Evolutionary conservation across 2,888 invertebrate genomes (phyloP), one percentile per base, ranked within the genome.

Genomic region (Lithophane leautieri): DNA sequence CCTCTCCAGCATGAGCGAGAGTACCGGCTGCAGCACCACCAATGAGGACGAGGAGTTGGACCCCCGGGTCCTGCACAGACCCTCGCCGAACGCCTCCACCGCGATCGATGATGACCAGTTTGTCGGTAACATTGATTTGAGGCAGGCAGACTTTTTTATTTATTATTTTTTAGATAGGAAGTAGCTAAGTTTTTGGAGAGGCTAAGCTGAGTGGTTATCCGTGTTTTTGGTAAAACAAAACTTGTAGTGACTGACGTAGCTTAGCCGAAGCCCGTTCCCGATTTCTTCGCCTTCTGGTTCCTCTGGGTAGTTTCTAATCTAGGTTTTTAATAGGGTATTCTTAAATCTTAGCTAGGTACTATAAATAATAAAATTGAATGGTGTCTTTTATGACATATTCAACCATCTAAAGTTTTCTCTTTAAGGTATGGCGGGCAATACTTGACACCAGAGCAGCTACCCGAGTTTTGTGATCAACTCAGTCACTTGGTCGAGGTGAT

Each of bases 351-450:
- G 19, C 19, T 25, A n/a, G 34, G 34, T 34, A 34, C 50, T 34
- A 6, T 22, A 52, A 34, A 40, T 2, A 42, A 12, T 0, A 34
- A 67, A 25, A 8, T 14, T 25, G 12, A 25, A 40, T 19, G 6
- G 42, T 14, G n/a, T 50, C 16, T 11, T 7, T 42, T 50, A 47
- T 42, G 11, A n/a, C 47, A 16, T 2, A 2, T 40, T 25, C 8
- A 19, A 22, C 9, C 2, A 16, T 50, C 58, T 0, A 61, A 69
- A n/a, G 47, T 14, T 12, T 40, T 60, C 42, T 61, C 68, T 76
- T 79, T 6, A 63, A 96, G 96, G 82, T 96, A 96, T 81, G 93
- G 95, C 12, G 96, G 96, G 0, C 96, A 96, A 79, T 96, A 95
- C 63, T 86, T 96, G 40, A 95, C 96, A 2, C 94, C 95, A 14